A percentile compares a stretch with the other conserved stretches of the same genome.
phyloP scores from a whole-genome alignment of 2,113 vertebrate species.

The Eclectus roratus region DNA sequence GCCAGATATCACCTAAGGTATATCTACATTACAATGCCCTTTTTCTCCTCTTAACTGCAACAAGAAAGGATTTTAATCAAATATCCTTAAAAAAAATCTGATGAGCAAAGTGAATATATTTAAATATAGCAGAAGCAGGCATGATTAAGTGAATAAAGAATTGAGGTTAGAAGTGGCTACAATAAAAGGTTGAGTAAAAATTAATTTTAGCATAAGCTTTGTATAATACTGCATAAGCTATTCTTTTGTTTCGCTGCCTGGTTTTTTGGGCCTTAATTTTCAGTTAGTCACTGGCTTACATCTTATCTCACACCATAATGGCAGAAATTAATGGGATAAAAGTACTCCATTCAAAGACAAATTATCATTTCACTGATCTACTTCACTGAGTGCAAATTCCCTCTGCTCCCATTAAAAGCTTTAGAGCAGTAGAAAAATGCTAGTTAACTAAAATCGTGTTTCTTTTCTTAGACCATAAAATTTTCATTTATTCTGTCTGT shows the following conservation, averaged over 20 bases:
- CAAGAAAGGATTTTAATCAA: slow-evolving; percentile 21
- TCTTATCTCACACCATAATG: slow-evolving; percentile 72
- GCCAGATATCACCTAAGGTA: neutral
- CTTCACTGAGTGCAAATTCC: slow-evolving; percentile 74
- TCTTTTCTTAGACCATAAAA: slow-evolving; percentile 77
- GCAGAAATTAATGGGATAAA: slow-evolving; percentile 79
- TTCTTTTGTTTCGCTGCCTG: slow-evolving; percentile 63
- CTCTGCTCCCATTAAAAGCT: slow-evolving; percentile 72
- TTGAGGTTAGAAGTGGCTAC: slow-evolving; percentile 29
- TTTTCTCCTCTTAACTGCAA: neutral
- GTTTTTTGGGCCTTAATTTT: slow-evolving; percentile 64
- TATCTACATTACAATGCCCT: neutral
- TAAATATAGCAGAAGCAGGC: slow-evolving; percentile 30
- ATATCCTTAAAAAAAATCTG: neutral
- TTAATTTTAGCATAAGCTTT: slow-evolving; percentile 58
- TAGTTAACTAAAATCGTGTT: slow-evolving; percentile 77
- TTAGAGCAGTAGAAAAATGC: slow-evolving; percentile 70
- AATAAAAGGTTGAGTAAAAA: slow-evolving; percentile 58
- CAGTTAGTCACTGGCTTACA: slow-evolving; percentile 69
- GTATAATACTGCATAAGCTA: slow-evolving; percentile 48
- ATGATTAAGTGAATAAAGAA: slow-evolving; percentile 50
- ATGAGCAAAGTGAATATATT: slow-evolving; percentile 28
- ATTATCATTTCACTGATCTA: slow-evolving; percentile 79
- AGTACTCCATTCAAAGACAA: slow-evolving; percentile 77
- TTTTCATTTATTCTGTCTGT: slow-evolving; percentile 74